phyloP scores from a whole-genome alignment of 2,888 invertebrate species.

The Pycnomerus fuliginosus region DNA sequence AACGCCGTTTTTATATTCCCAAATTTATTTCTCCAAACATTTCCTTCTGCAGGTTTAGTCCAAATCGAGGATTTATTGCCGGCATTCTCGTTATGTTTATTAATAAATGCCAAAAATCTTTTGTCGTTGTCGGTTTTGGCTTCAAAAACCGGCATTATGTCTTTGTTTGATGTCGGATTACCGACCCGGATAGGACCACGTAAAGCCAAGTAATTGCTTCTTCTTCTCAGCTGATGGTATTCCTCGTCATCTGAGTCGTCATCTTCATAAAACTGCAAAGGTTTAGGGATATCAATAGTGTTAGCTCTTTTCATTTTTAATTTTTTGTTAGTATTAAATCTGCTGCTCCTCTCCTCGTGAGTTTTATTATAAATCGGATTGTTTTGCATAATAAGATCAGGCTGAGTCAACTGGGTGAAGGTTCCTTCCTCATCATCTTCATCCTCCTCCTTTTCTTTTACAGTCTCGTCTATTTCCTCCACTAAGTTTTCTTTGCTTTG shows the following conservation, averaged over 20 bases:
- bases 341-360: conserved; percentile 43
- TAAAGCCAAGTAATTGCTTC: conserved; percentile 54
- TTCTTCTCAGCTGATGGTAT: conserved; percentile 40
- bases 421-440: conserved; percentile 17
- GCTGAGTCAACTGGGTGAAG: conserved; percentile 8
- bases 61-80: conserved; percentile 32
- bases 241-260: conserved; percentile 42
- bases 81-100: conserved; percentile 64
- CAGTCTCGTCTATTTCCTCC: conserved; percentile 40
- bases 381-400: conserved; percentile 32
- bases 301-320: conserved; percentile 84
- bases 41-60: conserved; percentile 31
- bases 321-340: conserved; percentile 61
- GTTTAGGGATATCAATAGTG: conserved; percentile 84
- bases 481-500: conserved; percentile 33
- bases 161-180: conserved; percentile 47
- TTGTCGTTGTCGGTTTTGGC: conserved; percentile 84
- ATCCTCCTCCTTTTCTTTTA: conserved; percentile 29
- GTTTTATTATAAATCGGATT: conserved; percentile 42
- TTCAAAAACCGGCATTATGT: conserved; percentile 62
- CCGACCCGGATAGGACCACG: conserved; percentile 61
- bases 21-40: conserved; percentile 80
- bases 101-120: conserved; percentile 81
- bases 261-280: conserved; percentile 55
- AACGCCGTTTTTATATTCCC: conserved; percentile 81